phyloP scores from a whole-genome alignment of 2,888 invertebrate genomes.

The Archips xylosteana region DNA sequence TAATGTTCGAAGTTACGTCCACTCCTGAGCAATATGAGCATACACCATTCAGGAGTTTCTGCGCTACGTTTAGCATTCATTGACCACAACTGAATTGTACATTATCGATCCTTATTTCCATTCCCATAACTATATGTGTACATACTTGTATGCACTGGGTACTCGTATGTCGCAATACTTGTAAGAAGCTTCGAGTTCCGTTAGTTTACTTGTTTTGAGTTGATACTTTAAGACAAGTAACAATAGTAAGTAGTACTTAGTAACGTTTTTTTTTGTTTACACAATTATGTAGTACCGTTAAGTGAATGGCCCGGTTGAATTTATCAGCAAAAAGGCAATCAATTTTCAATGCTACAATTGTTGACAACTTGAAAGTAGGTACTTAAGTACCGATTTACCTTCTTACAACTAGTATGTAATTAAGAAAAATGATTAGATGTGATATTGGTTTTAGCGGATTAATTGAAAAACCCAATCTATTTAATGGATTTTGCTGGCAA shows the following conservation, averaged over 20 bases:
- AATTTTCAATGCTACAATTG: slow-evolving; percentile 42
- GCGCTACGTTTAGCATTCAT: background rate
- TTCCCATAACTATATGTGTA: background rate
- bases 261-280: slow-evolving; percentile 25
- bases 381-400: background rate
- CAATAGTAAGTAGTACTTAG: background rate
- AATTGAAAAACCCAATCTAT: background rate
- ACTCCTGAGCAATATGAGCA: slow-evolving; percentile 3
- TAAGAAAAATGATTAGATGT: background rate
- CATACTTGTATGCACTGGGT: background rate
- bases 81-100: slow-evolving; percentile 8
- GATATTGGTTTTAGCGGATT: background rate
- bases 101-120: background rate
- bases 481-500: background rate
- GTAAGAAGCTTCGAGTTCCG: background rate
- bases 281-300: slow-evolving; percentile 36
- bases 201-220: slow-evolving; percentile 1
- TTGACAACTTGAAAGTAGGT: slow-evolving; percentile 10
- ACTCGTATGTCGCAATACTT: background rate
- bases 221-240: background rate
- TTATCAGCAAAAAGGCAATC: slow-evolving; percentile 38
- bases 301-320: slow-evolving; percentile 35
- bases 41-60: slow-evolving; percentile 17
- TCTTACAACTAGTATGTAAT: background rate
- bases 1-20: background rate